Percentiles rank a stretch among this genome's conserved stretches.
Evolutionary conservation across 1,140 invertebrate genomes (phyloP).

Genomic region (Thaumatotibia leucotreta): DNA sequence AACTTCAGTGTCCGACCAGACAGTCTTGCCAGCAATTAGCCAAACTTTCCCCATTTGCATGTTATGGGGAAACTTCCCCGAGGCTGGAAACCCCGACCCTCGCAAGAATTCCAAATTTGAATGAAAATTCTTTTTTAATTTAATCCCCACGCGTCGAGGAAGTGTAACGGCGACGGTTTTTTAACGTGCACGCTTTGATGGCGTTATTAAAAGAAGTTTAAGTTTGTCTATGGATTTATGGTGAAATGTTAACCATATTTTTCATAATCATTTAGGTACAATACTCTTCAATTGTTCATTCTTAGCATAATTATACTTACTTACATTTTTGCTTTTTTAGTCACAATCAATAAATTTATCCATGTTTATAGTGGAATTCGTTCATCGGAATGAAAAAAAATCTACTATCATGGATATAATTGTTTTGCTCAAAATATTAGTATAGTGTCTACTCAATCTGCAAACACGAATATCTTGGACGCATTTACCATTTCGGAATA

Average conservation of each 20-base stretch:
- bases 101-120: conserved; percentile 29
- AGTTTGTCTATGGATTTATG: neutral
- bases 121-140: conserved; percentile 41
- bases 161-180: neutral
- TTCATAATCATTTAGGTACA: too few relatives aligned
- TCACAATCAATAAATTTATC: too few relatives aligned
- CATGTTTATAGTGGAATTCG: too few relatives aligned
- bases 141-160: conserved; percentile 14
- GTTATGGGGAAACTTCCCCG: conserved; percentile 48
- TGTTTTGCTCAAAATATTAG: too few relatives aligned
- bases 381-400: too few relatives aligned
- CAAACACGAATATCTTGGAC: neutral
- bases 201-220: conserved; percentile 8
- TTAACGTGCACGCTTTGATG: neutral
- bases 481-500: neutral
- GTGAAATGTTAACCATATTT: neutral
- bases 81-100: conserved; percentile 20
- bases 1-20: conserved; percentile 28
- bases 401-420: too few relatives aligned
- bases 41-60: conserved; percentile 54
- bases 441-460: neutral
- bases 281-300: too few relatives aligned
- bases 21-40: conserved; percentile 45
- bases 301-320: too few relatives aligned
- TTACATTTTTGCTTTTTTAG: too few relatives aligned